Base-by-base conservation (phyloP, 2,113 vertebrate genomes). In the Vulpes lagopus region DNA sequence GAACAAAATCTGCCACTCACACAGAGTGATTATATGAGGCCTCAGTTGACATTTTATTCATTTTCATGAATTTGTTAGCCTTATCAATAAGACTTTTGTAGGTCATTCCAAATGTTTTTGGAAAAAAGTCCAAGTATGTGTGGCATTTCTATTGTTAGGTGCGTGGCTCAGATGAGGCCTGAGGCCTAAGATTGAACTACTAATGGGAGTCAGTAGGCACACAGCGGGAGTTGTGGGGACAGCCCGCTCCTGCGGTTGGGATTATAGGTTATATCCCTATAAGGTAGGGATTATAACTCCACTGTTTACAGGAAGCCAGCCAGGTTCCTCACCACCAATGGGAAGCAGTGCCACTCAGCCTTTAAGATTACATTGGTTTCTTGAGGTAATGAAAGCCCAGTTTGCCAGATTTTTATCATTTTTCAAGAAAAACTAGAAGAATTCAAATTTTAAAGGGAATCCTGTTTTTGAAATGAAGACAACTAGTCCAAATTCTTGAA, bases 401-500 rank as follows among this genome's bases (percentile, higher is more conserved):
- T 55, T n/a, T 91, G 51, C 19, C 32, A 60, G 30, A 38, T 32
- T 62, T 93, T 93, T 62, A 69, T 11, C 22, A 7, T 67, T 22
- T 82, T 89, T 89, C 71, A 89, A 67, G 49, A 80, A 60, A 89
- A 92, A 9, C 51, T 84, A 67, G 49, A 80, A 17, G 49, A 80
- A 17, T 49, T 69, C 59, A 87, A 78, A 49, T 65, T 53, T 81
- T 81, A 55, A 73, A 80, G 22, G 16, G 8, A 76, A 85, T 89
- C 11, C 5, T 51, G 11, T 64, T n/a, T 83, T 94, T 59, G 19
- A 87, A 67, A 79, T 88, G 43, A 65, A 82, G 30, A 10, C 71
- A 90, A 85, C 15, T 57, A 64, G 84, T 51, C 87, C 53, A 38
- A 91, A 38, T 60, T 55, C 89, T 94, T 71, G 55, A 71, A 93